These are phyloP conservation scores for Anguilla anguilla DNA, from an alignment of 2,797 vertebrate species.

Conservation along the genomic window DNA sequence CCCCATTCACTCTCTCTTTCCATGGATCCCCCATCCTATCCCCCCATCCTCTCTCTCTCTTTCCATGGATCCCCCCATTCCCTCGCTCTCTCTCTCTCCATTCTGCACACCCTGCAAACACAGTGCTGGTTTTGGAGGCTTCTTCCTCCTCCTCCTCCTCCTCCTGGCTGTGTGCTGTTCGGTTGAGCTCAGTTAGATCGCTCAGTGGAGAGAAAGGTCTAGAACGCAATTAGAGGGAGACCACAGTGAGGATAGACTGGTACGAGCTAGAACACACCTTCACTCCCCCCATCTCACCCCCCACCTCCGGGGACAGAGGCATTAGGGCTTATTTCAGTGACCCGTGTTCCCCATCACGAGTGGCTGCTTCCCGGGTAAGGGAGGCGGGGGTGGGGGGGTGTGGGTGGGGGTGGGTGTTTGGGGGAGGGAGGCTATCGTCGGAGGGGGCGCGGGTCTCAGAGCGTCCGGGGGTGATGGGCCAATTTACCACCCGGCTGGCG, in stretches of 20 bases:
- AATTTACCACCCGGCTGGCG: slow-evolving; percentile 21
- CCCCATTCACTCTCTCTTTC: not conserved
- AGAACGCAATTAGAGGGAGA: slow-evolving; percentile 19
- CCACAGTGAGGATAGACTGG: not conserved
- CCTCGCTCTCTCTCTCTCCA: no score
- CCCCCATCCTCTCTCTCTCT: not conserved
- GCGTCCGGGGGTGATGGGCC: not conserved
- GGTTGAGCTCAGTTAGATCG: not conserved
- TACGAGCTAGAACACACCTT: not conserved
- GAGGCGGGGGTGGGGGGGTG: not conserved
- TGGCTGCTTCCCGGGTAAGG: not conserved
- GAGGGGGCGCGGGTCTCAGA: not conserved
- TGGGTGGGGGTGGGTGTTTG: no score
- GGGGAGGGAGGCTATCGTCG: not conserved
- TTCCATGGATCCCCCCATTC: no score
- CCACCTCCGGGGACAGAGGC: not conserved
- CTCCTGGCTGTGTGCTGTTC: not conserved
- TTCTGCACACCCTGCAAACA: not conserved
- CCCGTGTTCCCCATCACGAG: not conserved
- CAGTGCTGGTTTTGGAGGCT: not conserved
- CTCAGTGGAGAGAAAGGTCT: not conserved
- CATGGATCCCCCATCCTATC: no score
- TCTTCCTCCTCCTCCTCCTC: not conserved
- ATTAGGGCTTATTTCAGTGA: not conserved
- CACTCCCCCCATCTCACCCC: no score